Percentiles rank a stretch among this genome's conserved stretches.
Conservation (phyloP, 30 jellyfish, hydroid and myxozoan species). For the Morbakka virulenta region DNA sequence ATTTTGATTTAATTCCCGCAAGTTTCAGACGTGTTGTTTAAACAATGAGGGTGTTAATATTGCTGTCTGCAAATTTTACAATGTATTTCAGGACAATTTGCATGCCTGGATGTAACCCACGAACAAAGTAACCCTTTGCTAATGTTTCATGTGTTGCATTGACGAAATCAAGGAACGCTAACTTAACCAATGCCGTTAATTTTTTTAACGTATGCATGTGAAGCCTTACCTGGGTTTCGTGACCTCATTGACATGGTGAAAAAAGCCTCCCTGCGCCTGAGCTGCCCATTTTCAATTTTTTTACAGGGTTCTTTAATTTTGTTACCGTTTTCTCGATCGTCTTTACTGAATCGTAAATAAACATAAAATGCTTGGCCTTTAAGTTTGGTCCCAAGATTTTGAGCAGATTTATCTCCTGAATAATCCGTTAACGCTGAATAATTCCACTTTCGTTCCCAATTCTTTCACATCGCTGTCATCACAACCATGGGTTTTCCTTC, state of each 20-base stretch:
- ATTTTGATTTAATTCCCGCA: neutral
- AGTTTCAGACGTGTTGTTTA: slow-evolving; percentile 16
- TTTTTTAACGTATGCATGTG: slow-evolving; percentile 38
- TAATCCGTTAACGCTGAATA: slow-evolving; percentile 34
- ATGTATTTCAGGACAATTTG: slow-evolving; percentile 32
- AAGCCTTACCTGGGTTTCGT: slow-evolving; percentile 18
- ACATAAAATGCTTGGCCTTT: neutral
- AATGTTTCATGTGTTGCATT: neutral
- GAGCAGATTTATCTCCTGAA: slow-evolving; percentile 5
- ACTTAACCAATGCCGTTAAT: slow-evolving; percentile 21
- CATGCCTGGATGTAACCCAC: slow-evolving; percentile 41
- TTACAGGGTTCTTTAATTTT: neutral
- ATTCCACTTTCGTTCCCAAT: slow-evolving; percentile 28
- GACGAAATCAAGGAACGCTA: slow-evolving; percentile 18
- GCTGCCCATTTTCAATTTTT: neutral
- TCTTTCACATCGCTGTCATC: slow-evolving; percentile 27
- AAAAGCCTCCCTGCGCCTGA: neutral
- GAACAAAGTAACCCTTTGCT: slow-evolving; percentile 19
- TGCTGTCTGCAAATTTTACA: neutral
- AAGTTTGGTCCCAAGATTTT: neutral
- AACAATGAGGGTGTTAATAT: slow-evolving; percentile 19
- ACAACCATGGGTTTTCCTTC: neutral
- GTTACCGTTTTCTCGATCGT: neutral
- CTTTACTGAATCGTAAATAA: neutral
- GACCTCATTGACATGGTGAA: neutral